Percentiles rank a stretch among this genome's conserved stretches.
These are phyloP conservation scores for Psephotus haematonotus DNA, from an alignment of 2,113 vertebrate genomes.

Conservation along the genomic window DNA sequence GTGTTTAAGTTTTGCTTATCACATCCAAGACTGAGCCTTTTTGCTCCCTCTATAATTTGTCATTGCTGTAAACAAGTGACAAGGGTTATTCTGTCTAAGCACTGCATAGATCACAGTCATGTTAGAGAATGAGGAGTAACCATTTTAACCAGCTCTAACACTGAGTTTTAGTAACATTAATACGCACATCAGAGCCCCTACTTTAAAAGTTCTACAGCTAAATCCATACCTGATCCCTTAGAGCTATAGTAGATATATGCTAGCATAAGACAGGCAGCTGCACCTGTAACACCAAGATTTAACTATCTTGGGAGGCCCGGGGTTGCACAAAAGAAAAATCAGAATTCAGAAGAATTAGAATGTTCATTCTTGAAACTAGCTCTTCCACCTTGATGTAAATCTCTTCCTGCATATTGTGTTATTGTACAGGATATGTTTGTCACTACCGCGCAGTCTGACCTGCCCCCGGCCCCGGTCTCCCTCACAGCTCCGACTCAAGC, in stretches of 20 bases:
- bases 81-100: not conserved
- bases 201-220: not conserved
- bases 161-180: not conserved
- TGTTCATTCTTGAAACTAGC: not conserved
- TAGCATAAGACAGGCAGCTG: not conserved
- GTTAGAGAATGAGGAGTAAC: not conserved
- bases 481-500: not conserved
- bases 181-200: not conserved
- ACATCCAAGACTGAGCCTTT: not conserved
- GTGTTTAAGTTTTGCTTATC: not conserved
- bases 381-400: not conserved
- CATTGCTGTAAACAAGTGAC: not conserved
- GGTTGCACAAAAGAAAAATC: not conserved
- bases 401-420: not conserved
- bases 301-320: not conserved
- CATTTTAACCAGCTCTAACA: not conserved
- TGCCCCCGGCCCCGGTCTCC: not conserved
- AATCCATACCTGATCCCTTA: not conserved
- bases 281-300: not conserved
- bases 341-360: not conserved
- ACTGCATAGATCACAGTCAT: not conserved
- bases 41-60: not conserved
- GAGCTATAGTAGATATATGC: not conserved
- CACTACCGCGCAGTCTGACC: not conserved
- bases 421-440: not conserved